phyloP scores from a whole-genome alignment of 2,113 vertebrate genomes.

The Pelmatolapia mariae region DNA sequence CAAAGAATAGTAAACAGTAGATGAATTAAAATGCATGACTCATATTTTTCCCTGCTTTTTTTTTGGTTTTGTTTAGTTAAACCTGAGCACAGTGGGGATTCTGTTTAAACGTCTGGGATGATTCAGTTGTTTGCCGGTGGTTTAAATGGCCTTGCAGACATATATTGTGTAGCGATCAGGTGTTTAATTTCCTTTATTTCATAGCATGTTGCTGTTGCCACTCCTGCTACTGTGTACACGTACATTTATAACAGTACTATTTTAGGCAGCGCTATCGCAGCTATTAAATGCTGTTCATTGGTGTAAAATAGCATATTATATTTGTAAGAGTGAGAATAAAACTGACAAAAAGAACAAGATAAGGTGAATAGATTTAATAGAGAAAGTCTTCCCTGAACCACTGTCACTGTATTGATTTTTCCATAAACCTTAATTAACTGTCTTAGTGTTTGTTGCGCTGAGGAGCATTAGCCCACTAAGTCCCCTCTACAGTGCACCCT shows the following conservation, averaged over 20 bases:
- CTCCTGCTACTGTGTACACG: not conserved
- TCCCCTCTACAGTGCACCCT: slow-evolving; percentile 20
- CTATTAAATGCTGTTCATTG: not conserved
- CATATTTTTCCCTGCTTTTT: not conserved
- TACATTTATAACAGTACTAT: not conserved
- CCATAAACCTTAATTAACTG: slow-evolving; percentile 54
- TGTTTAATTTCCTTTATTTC: not conserved
- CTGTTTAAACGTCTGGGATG: slow-evolving; percentile 16
- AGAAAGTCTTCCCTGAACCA: slow-evolving; percentile 19
- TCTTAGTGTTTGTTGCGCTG: slow-evolving; percentile 34
- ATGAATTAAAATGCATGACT: slow-evolving; percentile 31
- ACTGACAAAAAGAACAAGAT: not conserved
- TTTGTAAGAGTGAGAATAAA: not conserved
- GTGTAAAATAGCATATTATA: not conserved
- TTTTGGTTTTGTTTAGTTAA: not conserved
- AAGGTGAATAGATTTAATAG: not conserved
- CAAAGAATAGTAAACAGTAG: not conserved
- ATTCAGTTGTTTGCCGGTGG: not conserved
- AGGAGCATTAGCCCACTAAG: slow-evolving; percentile 37
- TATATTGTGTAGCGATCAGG: not conserved
- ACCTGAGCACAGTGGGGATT: not conserved
- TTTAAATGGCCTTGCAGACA: not conserved
- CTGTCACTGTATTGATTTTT: slow-evolving; percentile 56
- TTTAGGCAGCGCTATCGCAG: not conserved
- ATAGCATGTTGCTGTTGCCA: not conserved